These are phyloP conservation scores for Rhagophthalmus giganteus DNA, from an alignment of 2,888 invertebrate species.

Conservation along the genomic window DNA sequence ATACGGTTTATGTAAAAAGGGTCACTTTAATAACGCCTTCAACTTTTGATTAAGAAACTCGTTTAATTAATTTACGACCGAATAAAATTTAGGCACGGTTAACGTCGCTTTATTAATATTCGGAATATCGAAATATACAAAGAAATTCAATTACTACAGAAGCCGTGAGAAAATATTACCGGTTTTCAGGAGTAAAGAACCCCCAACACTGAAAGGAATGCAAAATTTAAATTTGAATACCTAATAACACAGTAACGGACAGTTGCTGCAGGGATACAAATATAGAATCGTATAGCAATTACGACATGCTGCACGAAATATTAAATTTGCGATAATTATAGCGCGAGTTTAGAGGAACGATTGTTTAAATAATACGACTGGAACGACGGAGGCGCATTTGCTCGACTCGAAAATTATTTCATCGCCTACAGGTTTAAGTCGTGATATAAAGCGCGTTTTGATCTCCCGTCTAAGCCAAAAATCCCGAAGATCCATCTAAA, in stretches of 20 bases:
- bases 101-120: no score
- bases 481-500: slow-evolving; percentile 17
- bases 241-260: slow-evolving; percentile 14
- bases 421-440: slow-evolving; percentile 11
- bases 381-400: not conserved
- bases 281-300: slow-evolving; percentile 9
- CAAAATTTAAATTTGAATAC: slow-evolving; percentile 18
- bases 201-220: not conserved
- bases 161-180: slow-evolving; percentile 7
- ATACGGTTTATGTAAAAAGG: not conserved
- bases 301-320: slow-evolving; percentile 9
- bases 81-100: no score
- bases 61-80: not conserved
- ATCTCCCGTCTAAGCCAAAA: slow-evolving; percentile 14
- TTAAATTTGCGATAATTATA: slow-evolving; percentile 13
- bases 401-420: slow-evolving; percentile 8
- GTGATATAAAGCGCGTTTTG: slow-evolving; percentile 10
- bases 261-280: slow-evolving; percentile 7
- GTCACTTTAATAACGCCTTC: not conserved
- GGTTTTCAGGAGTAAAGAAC: slow-evolving; percentile 1
- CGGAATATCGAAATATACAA: no score
- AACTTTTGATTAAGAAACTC: not conserved
- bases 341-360: not conserved
- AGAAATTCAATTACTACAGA: not conserved
- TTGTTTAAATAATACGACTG: slow-evolving; percentile 5